Conservation (phyloP, 2,888 invertebrate genomes). For the Auanema freiburgensis region DNA sequence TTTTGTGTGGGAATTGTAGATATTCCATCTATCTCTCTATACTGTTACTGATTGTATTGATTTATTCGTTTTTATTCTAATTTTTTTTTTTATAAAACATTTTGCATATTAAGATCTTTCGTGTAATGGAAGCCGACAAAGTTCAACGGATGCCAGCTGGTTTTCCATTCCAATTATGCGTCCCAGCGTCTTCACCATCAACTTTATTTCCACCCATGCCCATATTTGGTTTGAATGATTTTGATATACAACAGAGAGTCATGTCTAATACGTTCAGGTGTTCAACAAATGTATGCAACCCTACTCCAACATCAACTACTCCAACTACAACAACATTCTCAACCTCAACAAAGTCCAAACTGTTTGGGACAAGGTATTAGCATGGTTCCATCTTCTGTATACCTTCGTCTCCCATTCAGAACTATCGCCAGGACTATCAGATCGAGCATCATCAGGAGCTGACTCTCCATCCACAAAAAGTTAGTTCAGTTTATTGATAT, state of each 20-base stretch:
- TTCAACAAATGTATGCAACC: conserved; percentile 23
- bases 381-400: background rate
- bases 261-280: background rate
- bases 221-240: conserved; percentile 22
- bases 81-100: background rate
- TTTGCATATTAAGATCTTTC: background rate
- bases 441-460: conserved; percentile 36
- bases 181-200: conserved; percentile 32
- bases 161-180: conserved; percentile 27
- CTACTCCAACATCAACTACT: conserved; percentile 32
- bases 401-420: conserved; percentile 1
- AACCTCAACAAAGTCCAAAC: background rate
- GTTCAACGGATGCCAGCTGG: conserved; percentile 26
- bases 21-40: background rate
- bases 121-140: conserved; percentile 28
- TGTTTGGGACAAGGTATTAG: conserved; percentile 1
- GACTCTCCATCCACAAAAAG: conserved; percentile 34
- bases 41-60: conserved; percentile 1
- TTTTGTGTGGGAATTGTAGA: no score
- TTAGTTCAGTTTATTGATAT: conserved; percentile 21
- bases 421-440: conserved; percentile 24
- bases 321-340: conserved; percentile 21
- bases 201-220: conserved; percentile 34
- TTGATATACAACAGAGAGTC: background rate
- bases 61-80: background rate